Percentiles rank a stretch among this genome's conserved stretches.
phyloP scores from a whole-genome alignment of 2,113 vertebrate genomes.

The Percopsis transmontana region DNA sequence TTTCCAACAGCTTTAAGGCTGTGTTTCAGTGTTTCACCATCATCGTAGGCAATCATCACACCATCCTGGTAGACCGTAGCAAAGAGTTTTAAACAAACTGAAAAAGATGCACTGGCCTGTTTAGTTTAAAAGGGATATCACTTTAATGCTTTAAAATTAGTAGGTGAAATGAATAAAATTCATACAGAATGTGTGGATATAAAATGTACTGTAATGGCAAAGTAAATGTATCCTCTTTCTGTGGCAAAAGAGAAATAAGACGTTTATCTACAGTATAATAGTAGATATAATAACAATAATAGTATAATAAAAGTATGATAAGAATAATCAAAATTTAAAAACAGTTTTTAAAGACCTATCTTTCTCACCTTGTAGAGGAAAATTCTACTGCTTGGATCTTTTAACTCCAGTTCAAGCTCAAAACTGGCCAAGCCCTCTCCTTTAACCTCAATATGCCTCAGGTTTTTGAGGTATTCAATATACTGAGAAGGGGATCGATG shows the following conservation, averaged over 20 bases:
- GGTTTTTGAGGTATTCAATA: conserved; percentile 63
- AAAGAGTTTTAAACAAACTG: not conserved
- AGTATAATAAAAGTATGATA: no score
- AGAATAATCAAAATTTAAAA: not conserved
- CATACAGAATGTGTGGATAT: no score
- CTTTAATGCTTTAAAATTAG: no score
- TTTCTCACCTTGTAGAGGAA: conserved; percentile 81
- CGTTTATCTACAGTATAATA: no score
- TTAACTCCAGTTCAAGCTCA: conserved; percentile 79
- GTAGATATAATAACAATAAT: no score
- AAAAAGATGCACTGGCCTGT: not conserved
- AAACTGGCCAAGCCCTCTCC: conserved; percentile 68
- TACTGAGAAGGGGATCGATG: conserved; percentile 57
- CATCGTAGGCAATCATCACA: conserved; percentile 61
- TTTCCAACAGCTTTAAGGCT: conserved; percentile 64
- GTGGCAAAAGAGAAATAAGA: no score
- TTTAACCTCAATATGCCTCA: conserved; percentile 73
- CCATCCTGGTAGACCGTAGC: conserved; percentile 74
- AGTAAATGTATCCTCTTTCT: not conserved
- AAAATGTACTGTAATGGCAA: no score
- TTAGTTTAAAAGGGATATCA: not conserved
- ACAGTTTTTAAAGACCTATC: not conserved
- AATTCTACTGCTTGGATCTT: conserved; percentile 71
- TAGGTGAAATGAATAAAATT: no score
- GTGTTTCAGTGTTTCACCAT: conserved; percentile 62